Conservation (phyloP, 2,113 vertebrate species). For the Pseudopodoces humilis region DNA sequence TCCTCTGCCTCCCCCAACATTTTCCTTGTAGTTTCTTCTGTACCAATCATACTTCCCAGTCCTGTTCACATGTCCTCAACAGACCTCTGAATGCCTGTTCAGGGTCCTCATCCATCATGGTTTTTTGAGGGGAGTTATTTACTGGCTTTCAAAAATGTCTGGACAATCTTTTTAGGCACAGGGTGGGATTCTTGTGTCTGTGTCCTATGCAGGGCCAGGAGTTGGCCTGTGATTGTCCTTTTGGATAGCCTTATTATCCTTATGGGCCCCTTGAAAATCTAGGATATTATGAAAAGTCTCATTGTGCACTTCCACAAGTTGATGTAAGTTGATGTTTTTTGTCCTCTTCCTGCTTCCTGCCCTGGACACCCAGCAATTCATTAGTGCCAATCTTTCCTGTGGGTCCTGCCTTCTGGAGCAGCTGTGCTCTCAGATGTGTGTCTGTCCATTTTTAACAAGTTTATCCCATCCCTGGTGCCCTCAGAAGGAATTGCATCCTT, state of each 20-base stretch:
- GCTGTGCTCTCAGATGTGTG: neutral
- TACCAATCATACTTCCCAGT: neutral
- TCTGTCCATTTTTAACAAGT: neutral
- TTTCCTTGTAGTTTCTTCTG: neutral
- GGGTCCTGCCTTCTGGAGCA: neutral
- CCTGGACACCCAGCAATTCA: neutral
- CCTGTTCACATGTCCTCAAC: neutral
- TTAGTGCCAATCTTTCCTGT: fast-evolving
- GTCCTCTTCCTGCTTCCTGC: neutral
- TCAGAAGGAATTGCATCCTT: neutral
- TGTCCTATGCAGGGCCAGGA: neutral
- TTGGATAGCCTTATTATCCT: neutral
- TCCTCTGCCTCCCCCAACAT: fast-evolving
- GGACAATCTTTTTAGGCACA: neutral
- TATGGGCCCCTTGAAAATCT: neutral
- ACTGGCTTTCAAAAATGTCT: neutral
- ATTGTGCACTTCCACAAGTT: neutral
- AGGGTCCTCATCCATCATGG: neutral
- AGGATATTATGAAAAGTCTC: neutral
- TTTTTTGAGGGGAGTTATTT: neutral
- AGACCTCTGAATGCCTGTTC: neutral
- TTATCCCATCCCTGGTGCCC: neutral
- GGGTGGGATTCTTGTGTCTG: neutral
- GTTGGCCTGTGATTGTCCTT: neutral
- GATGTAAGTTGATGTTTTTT: neutral